These are phyloP conservation scores for Trissolcus basalis DNA, from an alignment of 1,140 invertebrate species.

Conservation along the genomic window DNA sequence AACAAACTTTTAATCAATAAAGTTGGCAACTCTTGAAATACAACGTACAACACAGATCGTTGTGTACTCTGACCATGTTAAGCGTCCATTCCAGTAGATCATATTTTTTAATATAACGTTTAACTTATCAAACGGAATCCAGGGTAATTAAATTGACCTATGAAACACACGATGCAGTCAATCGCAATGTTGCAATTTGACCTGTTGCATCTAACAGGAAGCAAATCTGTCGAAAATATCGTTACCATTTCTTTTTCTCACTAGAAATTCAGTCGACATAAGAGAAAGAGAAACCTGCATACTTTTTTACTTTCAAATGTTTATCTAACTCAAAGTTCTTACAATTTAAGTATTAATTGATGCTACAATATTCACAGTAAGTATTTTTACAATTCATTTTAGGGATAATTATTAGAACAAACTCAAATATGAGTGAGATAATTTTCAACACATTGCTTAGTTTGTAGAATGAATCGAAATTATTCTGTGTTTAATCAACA, in stretches of 20 bases:
- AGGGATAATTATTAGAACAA: no score
- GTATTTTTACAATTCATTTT: no score
- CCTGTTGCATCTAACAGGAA: conserved; percentile 56
- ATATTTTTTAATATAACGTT: conserved; percentile 42
- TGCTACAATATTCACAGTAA: no score
- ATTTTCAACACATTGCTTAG: not conserved
- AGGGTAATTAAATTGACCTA: conserved; percentile 44
- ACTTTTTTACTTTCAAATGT: not conserved
- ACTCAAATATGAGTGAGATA: no score
- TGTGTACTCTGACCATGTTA: not conserved
- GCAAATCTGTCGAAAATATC: conserved; percentile 44
- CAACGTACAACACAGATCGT: conserved; percentile 14
- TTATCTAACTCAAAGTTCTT: not conserved
- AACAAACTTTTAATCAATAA: conserved; percentile 39
- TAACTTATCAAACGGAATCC: conserved; percentile 52
- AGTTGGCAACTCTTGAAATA: conserved; percentile 14
- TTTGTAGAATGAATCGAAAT: conserved; percentile 25
- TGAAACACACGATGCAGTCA: conserved; percentile 25
- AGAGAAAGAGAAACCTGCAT: not conserved
- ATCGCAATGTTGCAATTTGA: conserved; percentile 24
- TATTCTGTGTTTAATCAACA: conserved; percentile 16
- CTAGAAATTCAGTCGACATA: no score
- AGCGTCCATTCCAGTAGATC: conserved; percentile 14
- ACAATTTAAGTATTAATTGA: no score
- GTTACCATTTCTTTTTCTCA: conserved; percentile 6